These are phyloP conservation scores for Staurois parvus DNA, from an alignment of 2,797 vertebrate species.

Conservation along the genomic window DNA sequence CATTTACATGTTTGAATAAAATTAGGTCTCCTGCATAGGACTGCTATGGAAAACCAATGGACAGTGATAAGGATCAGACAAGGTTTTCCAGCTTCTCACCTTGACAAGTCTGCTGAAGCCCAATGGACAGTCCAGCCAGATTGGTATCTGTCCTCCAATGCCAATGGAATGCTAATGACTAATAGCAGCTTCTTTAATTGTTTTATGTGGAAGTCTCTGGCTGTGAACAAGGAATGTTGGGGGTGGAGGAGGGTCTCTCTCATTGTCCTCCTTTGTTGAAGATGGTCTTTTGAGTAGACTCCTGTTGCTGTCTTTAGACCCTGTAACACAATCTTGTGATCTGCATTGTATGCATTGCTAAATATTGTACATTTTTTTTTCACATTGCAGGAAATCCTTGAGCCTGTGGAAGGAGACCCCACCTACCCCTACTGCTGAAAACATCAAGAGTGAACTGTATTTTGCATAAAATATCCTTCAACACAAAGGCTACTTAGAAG, in stretches of 20 bases:
- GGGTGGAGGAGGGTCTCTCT: background rate
- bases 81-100: too few relatives aligned
- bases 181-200: too few relatives aligned
- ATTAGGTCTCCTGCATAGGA: too few relatives aligned
- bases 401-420: background rate
- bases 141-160: too few relatives aligned
- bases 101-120: too few relatives aligned
- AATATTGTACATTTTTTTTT: background rate
- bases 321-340: background rate
- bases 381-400: slow-evolving; percentile 24
- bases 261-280: background rate
- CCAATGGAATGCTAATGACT: too few relatives aligned
- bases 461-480: background rate
- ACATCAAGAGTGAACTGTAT: background rate
- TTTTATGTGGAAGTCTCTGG: too few relatives aligned
- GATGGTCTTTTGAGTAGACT: background rate
- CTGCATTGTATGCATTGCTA: background rate
- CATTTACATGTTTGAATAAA: too few relatives aligned
- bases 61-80: too few relatives aligned
- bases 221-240: background rate
- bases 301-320: background rate
- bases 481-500: background rate
- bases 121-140: too few relatives aligned
- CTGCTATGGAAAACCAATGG: too few relatives aligned
- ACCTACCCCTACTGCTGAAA: background rate